Base-by-base conservation (phyloP, 2,888 invertebrate genomes). In the Prostheceraeus crozeri region DNA sequence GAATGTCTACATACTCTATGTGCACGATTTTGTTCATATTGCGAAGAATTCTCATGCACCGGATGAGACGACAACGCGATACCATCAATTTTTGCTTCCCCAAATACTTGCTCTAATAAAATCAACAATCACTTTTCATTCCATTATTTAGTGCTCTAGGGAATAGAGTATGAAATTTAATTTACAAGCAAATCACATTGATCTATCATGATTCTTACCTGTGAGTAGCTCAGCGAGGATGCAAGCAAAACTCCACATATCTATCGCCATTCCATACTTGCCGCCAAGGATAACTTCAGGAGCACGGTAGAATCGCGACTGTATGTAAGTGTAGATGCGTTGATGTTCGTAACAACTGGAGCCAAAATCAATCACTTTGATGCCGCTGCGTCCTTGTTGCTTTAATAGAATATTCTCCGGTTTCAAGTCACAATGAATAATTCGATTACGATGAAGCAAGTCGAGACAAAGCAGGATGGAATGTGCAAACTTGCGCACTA, bases 401-500 rank as follows among this genome's bases (percentile, higher is more conserved):
- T 64, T 64, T 2, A 64, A 35, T n/a, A 64, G 53, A 16, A 64
- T 64, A 58, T 64, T 64, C 45, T 64, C 64, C 6, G 64, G 64
- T 57, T 64, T 64, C 21, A 64, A 40, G 35, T 64, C 64, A 35
- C 64, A 64, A 53, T 64, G 64, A 30, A 64, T 64, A 14, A 64
- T 64, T 62, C 58, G 54, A 57, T 64, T 66, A 48, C 59, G 56
- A 46, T 59, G 59, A 16, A 66, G 54, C 2, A 89, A 87, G 76
- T 91, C 89, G 73, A 94, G 80, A 74, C 93, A 93, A 78, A 89
- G 88, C 65, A 94, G 81, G 71, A 94, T 79, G 60, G 89, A 90
- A 78, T 91, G 88, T 65, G 91, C 89, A 79, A 94, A 94, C 81
- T 91, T 90, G 68, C 91, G 83, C 66, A 94, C 91, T 68, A 94